A percentile compares a stretch with the other conserved stretches of the same genome.
phyloP scores from a whole-genome alignment of 1,140 invertebrate genomes.

The Penaeus vannamei region DNA sequence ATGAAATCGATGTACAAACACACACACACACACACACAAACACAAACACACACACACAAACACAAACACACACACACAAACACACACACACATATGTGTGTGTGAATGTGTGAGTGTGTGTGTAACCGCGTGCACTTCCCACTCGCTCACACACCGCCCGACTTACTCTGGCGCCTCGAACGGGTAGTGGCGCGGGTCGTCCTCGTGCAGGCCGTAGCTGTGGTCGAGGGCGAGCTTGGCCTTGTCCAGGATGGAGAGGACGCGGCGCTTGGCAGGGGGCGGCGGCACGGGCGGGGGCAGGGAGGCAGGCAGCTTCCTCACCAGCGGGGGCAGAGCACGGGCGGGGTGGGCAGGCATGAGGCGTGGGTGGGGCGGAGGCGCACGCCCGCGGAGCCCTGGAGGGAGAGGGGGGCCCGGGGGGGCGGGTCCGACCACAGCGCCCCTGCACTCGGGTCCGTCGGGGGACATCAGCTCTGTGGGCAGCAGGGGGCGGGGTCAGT shows the following conservation, averaged over 20 bases:
- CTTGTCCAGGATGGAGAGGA: slow-evolving; percentile 85
- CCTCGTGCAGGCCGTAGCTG: slow-evolving; percentile 75
- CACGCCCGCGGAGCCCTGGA: slow-evolving; percentile 51
- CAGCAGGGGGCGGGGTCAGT: background rate
- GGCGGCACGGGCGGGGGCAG: slow-evolving; percentile 74
- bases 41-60: too few species aligned
- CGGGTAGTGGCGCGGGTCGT: slow-evolving; percentile 60
- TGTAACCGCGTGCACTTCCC: too few species aligned
- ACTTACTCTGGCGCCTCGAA: slow-evolving; percentile 71
- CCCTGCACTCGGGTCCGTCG: slow-evolving; percentile 50
- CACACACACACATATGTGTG: too few species aligned
- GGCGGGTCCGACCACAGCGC: slow-evolving; percentile 40
- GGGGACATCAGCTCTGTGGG: slow-evolving; percentile 53
- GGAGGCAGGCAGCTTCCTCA: slow-evolving; percentile 64
- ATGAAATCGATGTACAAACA: too few species aligned
- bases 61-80: too few species aligned
- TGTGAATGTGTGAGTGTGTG: too few species aligned
- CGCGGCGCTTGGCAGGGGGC: slow-evolving; percentile 80
- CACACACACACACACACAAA: too few species aligned
- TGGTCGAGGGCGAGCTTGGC: slow-evolving; percentile 86
- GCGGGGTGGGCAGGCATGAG: slow-evolving; percentile 52
- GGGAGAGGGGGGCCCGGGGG: slow-evolving; percentile 50
- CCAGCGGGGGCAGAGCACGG: slow-evolving; percentile 55
- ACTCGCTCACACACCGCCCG: background rate
- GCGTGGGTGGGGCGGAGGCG: slow-evolving; percentile 51